Base-by-base conservation (phyloP, 2,797 vertebrate genomes). In the Coranthus polyacanthus region DNA sequence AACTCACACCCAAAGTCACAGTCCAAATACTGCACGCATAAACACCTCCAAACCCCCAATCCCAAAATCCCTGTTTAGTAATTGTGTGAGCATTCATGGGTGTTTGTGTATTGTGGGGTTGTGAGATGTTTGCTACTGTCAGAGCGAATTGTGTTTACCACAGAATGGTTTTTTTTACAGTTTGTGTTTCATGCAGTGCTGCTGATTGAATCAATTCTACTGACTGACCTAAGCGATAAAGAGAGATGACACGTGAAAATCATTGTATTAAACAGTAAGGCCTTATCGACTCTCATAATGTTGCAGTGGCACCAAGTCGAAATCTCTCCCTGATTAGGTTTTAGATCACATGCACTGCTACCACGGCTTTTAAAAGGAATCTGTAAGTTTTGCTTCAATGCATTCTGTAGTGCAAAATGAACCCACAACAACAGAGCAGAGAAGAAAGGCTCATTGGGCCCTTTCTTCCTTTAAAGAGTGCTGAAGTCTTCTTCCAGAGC, bases 201-300 rank as follows among this genome's bases (percentile, higher is more conserved):
- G 66, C 62, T 81, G 84, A 89, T 85, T 86, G 79, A 85, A 90
- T 91, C 82, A 79, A 89, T 92, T 78, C 74, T 85, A 87, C 80
- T 73, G 89, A 90, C 72, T 74, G 85, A 90, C 83, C 80, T 70
- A 68, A 71, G 63, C 57, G 41, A 89, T 92, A 88, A 92, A 89
- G 78, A 83, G 80, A 92, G 74, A 88, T 86, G 77, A 79, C 69
- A 89, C 77, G 67, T 79, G 73, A 82, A 89, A 87, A 83, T 74
- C 62, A 56, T 66, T 79, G 75, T 57, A 87, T 90, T 87, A 76
- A 88, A 83, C 84, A 84, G 72, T 49, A 15, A 73, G 70, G 50
- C 86, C 71, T 81, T 78, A 88, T 90, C 49, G 75, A 89, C 81
- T 86, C 73, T 86, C 56, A 59, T 80, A 78, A 87, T 68, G 72